A percentile compares a stretch with the other conserved stretches of the same genome.
These are phyloP conservation scores for Garra rufa DNA, from an alignment of 2,113 vertebrate genomes.

Conservation along the genomic window DNA sequence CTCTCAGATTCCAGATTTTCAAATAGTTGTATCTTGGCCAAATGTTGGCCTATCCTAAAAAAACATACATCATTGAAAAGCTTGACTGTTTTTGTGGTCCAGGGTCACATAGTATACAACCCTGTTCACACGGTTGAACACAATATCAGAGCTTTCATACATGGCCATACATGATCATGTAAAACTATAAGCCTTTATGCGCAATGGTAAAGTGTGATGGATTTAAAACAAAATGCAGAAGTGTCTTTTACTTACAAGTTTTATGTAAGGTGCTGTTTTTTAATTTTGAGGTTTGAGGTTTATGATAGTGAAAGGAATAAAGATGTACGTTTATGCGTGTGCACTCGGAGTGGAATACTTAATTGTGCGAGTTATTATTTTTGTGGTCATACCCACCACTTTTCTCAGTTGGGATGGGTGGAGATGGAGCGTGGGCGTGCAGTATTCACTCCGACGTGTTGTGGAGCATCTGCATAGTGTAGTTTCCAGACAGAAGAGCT, in stretches of 20 bases:
- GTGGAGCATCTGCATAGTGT: constrained; percentile 55
- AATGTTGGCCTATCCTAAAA: too few species aligned
- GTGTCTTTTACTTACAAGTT: constrained; percentile 4
- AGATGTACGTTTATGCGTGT: constrained; percentile 42
- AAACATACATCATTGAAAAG: too few species aligned
- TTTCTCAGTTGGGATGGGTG: constrained; percentile 56
- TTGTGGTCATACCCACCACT: constrained; percentile 47
- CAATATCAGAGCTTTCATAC: not conserved
- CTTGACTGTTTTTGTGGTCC: too few species aligned
- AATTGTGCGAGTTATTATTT: constrained; percentile 60
- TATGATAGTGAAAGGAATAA: constrained; percentile 34
- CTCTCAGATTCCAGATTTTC: too few species aligned
- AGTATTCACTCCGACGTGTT: constrained; percentile 37
- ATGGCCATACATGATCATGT: not conserved
- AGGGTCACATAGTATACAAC: not conserved
- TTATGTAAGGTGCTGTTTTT: constrained; percentile 33
- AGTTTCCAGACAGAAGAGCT: constrained; percentile 61
- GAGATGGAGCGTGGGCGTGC: constrained; percentile 41
- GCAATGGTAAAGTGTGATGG: not conserved
- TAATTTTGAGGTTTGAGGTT: constrained; percentile 46
- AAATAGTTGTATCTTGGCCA: too few species aligned
- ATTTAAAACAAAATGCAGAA: constrained; percentile 20
- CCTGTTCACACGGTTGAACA: not conserved
- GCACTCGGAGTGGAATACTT: constrained; percentile 51
- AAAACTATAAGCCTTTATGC: not conserved